Percentiles rank a stretch among this genome's conserved stretches.
Evolutionary conservation across 2,113 vertebrate genomes (phyloP).

Genomic region (Paedocypris sp.): DNA sequence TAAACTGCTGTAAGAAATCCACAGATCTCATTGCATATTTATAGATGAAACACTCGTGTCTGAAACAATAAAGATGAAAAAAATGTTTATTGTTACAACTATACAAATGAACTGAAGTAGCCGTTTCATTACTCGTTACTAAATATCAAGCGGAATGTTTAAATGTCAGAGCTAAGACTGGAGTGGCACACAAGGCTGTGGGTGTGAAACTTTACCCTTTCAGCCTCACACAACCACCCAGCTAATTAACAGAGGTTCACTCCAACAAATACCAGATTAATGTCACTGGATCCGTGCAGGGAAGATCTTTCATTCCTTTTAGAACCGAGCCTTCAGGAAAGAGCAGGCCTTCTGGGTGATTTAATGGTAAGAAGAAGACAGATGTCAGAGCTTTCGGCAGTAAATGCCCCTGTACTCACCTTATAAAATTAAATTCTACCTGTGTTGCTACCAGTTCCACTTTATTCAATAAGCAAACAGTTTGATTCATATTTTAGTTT

Average conservation of each 20-base stretch:
- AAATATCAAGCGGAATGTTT: constrained; percentile 43
- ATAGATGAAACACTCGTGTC: too few species aligned
- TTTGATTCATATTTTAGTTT: too few species aligned
- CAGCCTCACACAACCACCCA: constrained; percentile 38
- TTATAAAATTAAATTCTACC: constrained; percentile 7
- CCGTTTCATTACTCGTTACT: constrained; percentile 10
- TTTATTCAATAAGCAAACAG: too few species aligned
- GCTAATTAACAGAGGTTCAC: constrained; percentile 44
- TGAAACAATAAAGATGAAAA: not conserved
- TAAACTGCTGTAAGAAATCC: too few species aligned
- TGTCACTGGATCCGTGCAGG: constrained; percentile 46
- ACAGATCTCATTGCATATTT: too few species aligned
- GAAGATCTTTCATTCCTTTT: constrained; percentile 32
- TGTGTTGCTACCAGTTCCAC: not conserved
- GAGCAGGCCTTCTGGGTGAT: not conserved
- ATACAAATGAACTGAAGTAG: constrained; percentile 8
- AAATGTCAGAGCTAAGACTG: constrained; percentile 42
- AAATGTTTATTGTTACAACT: constrained; percentile 13
- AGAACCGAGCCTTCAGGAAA: constrained; percentile 22
- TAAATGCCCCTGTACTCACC: not conserved
- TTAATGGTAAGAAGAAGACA: constrained; percentile 4
- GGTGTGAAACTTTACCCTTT: constrained; percentile 41
- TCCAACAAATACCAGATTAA: constrained; percentile 55
- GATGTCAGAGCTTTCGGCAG: not conserved
- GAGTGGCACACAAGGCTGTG: constrained; percentile 14